These are phyloP conservation scores for Mungos mungo DNA, from an alignment of 2,113 vertebrate species.

Conservation along the genomic window DNA sequence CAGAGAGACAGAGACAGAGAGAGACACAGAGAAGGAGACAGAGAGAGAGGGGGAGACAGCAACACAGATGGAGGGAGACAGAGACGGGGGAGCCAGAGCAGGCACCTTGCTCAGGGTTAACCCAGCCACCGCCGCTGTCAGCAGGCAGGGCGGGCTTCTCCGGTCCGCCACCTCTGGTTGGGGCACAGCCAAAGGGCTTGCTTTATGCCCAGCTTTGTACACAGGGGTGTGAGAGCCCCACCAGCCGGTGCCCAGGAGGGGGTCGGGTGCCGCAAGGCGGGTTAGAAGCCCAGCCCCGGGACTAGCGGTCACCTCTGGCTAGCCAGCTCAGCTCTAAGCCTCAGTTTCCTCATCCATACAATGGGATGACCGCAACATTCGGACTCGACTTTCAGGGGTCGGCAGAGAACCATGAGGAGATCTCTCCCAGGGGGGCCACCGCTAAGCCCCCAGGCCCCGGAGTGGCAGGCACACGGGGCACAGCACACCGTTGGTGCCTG, in stretches of 20 bases:
- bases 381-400: not conserved
- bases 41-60: not conserved
- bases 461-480: fast-evolving
- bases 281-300: not conserved
- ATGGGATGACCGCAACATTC: fast-evolving
- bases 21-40: too few species aligned
- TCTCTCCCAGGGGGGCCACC: not conserved
- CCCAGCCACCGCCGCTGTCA: too few species aligned
- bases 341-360: not conserved
- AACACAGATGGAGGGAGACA: not conserved
- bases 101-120: not conserved
- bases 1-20: not conserved
- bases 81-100: not conserved
- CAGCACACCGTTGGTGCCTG: not conserved
- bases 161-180: fast-evolving
- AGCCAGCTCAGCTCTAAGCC: not conserved
- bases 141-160: not conserved
- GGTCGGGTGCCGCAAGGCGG: fast-evolving
- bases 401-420: not conserved
- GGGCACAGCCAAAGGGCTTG: fast-evolving
- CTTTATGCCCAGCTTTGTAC: not conserved
- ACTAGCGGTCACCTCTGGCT: fast-evolving
- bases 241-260: fast-evolving
- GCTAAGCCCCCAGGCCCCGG: fast-evolving
- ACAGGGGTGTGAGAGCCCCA: not conserved